These are phyloP conservation scores for Cyclophora albipunctata DNA, from an alignment of 2,888 invertebrate species.

Conservation along the genomic window DNA sequence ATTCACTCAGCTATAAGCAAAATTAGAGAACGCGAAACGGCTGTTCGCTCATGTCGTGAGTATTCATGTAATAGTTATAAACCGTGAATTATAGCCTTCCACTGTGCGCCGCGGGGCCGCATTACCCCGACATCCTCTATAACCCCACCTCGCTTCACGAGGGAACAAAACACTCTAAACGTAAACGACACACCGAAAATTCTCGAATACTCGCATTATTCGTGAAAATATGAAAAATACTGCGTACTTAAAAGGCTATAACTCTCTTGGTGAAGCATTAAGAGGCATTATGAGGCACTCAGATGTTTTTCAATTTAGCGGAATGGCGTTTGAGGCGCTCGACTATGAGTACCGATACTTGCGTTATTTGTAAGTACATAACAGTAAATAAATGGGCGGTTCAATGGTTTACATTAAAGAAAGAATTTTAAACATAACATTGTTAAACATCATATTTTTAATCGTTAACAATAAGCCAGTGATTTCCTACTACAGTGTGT, in stretches of 20 bases:
- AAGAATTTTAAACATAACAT: too few relatives aligned
- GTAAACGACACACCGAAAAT: slow-evolving; percentile 22
- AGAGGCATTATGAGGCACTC: slow-evolving; percentile 63
- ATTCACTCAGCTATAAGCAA: slow-evolving; percentile 45
- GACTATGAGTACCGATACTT: slow-evolving; percentile 38
- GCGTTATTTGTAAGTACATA: slow-evolving; percentile 4
- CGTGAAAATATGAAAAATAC: slow-evolving; percentile 66
- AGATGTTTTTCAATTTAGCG: slow-evolving; percentile 69
- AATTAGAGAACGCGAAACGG: slow-evolving; percentile 42
- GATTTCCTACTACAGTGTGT: too few relatives aligned
- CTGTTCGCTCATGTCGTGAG: slow-evolving; percentile 33
- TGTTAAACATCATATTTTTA: too few relatives aligned
- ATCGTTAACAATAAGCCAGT: too few relatives aligned
- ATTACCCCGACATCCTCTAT: slow-evolving; percentile 19
- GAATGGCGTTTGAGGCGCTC: slow-evolving; percentile 50
- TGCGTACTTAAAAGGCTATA: slow-evolving; percentile 52
- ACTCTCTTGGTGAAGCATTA: slow-evolving; percentile 60
- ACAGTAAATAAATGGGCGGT: too few relatives aligned
- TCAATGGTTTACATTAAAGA: too few relatives aligned
- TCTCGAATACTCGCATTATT: slow-evolving; percentile 49
- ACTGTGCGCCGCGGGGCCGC: slow-evolving; percentile 24
- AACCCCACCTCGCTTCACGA: slow-evolving; percentile 11
- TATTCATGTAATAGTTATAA: slow-evolving; percentile 44
- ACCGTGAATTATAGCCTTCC: slow-evolving; percentile 44
- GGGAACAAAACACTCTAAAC: slow-evolving; percentile 17